A percentile compares a stretch with the other conserved stretches of the same genome.
These are phyloP conservation scores for Polia nebulosa DNA, from an alignment of 2,888 invertebrate species.

Conservation along the genomic window DNA sequence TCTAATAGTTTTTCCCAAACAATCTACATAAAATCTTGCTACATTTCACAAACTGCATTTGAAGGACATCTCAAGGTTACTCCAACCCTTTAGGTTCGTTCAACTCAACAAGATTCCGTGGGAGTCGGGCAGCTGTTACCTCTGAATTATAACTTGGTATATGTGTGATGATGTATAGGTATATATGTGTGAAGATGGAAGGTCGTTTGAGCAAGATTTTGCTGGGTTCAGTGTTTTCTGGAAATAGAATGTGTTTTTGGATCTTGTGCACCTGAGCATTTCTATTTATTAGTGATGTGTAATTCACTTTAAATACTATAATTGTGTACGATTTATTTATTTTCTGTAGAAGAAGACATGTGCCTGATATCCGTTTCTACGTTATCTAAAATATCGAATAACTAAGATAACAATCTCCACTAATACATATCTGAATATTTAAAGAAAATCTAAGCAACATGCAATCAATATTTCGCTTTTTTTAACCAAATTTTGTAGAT, in stretches of 20 bases:
- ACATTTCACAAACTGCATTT: constrained; percentile 28
- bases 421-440: too few relatives aligned
- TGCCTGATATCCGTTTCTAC: too few relatives aligned
- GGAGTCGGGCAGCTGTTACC: constrained; percentile 44
- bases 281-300: too few relatives aligned
- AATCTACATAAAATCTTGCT: constrained; percentile 34
- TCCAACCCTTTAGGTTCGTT: constrained; percentile 33
- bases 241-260: not conserved
- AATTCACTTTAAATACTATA: too few relatives aligned
- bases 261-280: not conserved
- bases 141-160: constrained; percentile 20
- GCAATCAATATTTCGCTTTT: too few relatives aligned
- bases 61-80: constrained; percentile 31
- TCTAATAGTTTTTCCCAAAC: not conserved
- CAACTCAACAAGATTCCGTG: constrained; percentile 30
- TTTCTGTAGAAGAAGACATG: too few relatives aligned
- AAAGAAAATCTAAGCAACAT: too few relatives aligned
- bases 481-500: too few relatives aligned
- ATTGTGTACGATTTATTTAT: too few relatives aligned
- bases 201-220: not conserved
- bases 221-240: not conserved
- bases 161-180: not conserved
- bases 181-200: constrained; percentile 13
- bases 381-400: too few relatives aligned
- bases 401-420: too few relatives aligned